A percentile compares a stretch with the other conserved stretches of the same genome.
phyloP scores from a whole-genome alignment of 2,888 invertebrate species.

The Lypha dubia region DNA sequence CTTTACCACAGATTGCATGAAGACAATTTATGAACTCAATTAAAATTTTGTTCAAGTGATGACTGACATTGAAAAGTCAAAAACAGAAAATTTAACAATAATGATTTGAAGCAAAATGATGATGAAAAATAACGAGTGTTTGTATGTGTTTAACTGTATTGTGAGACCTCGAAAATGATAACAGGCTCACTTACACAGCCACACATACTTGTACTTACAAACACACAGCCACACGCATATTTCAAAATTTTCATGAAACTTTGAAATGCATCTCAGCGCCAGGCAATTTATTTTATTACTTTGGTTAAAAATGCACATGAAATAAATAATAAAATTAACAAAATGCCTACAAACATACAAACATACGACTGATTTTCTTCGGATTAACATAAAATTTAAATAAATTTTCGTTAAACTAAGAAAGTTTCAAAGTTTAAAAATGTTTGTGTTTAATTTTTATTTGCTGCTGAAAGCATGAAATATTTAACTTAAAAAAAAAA shows the following conservation, averaged over 20 bases:
- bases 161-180: conserved; percentile 13
- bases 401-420: conserved; percentile 56
- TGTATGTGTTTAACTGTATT: not conserved
- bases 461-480: conserved; percentile 19
- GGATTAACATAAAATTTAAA: conserved; percentile 54
- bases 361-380: conserved; percentile 7
- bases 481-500: conserved; percentile 34
- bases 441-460: not conserved
- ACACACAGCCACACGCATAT: conserved; percentile 2
- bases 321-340: conserved; percentile 6
- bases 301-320: not conserved
- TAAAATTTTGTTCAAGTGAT: conserved; percentile 36
- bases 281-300: not conserved
- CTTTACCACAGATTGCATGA: not conserved
- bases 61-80: conserved; percentile 64
- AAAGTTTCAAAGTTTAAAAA: conserved; percentile 29
- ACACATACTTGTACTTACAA: not conserved
- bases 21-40: conserved; percentile 21
- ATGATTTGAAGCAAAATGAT: conserved; percentile 24
- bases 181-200: not conserved
- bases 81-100: conserved; percentile 28
- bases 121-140: conserved; percentile 14
- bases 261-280: conserved; percentile 29
- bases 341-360: no score
- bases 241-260: conserved; percentile 19